Base-by-base conservation (phyloP, 2,888 invertebrate species). In the Lasius fuliginosus region DNA sequence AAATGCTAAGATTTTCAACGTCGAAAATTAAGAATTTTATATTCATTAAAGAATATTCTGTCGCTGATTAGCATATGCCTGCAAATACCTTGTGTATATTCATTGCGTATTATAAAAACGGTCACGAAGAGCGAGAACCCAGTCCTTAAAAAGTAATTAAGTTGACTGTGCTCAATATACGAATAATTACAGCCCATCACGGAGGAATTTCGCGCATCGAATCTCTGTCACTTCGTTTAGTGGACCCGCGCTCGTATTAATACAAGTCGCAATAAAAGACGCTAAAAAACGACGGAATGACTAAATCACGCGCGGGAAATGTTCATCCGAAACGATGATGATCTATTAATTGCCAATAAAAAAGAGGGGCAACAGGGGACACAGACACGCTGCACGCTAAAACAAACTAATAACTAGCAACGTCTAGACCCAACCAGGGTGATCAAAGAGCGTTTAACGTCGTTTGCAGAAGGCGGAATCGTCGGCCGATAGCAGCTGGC, bases 271-370 rank as follows among this genome's bases (percentile, higher is more conserved):
- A 64, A 67, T 67, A 49, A 81, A 60, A 33, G 67, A 58, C 30
- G 15, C 12, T 53, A 49, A 81, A 60, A 83, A 86, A 85, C 83
- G 77, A 83, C 67, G 49, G 62, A 83, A 79, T 83, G 74, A 83
- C 85, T 82, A 86, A 84, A 81, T 65, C 49, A 74, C 49, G 46
- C 65, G 40, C 18, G 60, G 74, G 71, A 82, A 42, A 56, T 53
- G 71, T 79, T 60, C 42, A 27, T 76, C 30, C 53, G 23, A 33
- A 46, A 62, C 56, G 85, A 82, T 91, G 91, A 92, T 91, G 90
- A 87, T 75, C 84, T 89, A 92, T 92, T 92, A 92, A 92, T 92
- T 91, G 90, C 87, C 82, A 27, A 74, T 60, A 81, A 81, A 74
- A 60, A 65, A 82, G 18, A 56, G 53, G 23, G 27, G 12, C 49